Conservation (phyloP, 2,888 invertebrate species). For the Agrochola macilenta region DNA sequence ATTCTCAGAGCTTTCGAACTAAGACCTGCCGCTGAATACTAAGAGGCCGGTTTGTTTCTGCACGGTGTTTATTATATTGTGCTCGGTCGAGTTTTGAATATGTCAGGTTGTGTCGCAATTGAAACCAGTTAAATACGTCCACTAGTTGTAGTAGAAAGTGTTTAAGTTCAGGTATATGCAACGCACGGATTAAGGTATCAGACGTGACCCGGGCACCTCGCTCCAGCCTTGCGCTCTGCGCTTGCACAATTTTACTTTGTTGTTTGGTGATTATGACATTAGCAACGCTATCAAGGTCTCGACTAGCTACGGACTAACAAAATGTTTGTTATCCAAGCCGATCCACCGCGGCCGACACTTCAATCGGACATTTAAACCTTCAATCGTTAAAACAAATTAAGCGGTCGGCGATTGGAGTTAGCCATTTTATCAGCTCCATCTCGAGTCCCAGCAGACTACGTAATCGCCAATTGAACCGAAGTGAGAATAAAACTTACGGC, state of each 20-base stretch:
- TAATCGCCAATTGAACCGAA: slow-evolving; percentile 56
- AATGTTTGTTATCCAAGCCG: slow-evolving; percentile 40
- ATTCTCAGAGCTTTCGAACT: slow-evolving; percentile 61
- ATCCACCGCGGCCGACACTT: slow-evolving; percentile 44
- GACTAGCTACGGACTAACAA: slow-evolving; percentile 64
- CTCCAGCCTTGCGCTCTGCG: slow-evolving; percentile 66
- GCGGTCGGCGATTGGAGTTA: slow-evolving; percentile 28
- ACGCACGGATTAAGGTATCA: slow-evolving; percentile 74
- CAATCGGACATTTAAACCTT: slow-evolving; percentile 46
- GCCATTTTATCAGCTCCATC: slow-evolving; percentile 34
- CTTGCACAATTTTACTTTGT: slow-evolving; percentile 74
- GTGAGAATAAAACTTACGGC: slow-evolving; percentile 64
- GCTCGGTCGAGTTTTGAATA: slow-evolving; percentile 60
- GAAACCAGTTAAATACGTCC: slow-evolving; percentile 66
- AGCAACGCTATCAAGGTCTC: slow-evolving; percentile 72
- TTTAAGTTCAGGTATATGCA: slow-evolving; percentile 68
- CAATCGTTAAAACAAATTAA: slow-evolving; percentile 47
- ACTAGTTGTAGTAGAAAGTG: slow-evolving; percentile 75
- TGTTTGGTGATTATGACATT: slow-evolving; percentile 61
- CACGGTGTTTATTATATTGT: slow-evolving; percentile 65
- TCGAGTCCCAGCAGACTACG: slow-evolving; percentile 41
- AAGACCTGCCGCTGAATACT: slow-evolving; percentile 62
- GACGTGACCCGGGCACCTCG: slow-evolving; percentile 67
- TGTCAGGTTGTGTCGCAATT: slow-evolving; percentile 71
- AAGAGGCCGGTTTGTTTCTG: slow-evolving; percentile 56